phyloP scores from a whole-genome alignment of 2,113 vertebrate genomes.

The Macrotus californicus region DNA sequence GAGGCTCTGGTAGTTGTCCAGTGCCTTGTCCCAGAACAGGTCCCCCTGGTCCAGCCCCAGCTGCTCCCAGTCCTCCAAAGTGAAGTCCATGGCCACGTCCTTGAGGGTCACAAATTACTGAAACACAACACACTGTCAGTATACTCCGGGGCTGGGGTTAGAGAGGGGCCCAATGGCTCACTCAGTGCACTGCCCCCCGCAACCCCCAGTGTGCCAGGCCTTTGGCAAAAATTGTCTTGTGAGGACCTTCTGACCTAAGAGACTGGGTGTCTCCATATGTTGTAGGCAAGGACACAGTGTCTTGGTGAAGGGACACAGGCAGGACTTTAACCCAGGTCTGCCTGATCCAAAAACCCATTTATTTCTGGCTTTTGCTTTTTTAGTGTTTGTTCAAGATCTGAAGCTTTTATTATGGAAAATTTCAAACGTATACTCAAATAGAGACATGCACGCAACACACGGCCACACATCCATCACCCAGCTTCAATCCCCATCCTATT shows the following conservation, averaged over 20 bases:
- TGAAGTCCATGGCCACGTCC: constrained; percentile 51
- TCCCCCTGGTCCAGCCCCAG: constrained; percentile 19
- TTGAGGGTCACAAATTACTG: neutral
- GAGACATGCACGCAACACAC: neutral
- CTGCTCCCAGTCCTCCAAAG: constrained; percentile 55
- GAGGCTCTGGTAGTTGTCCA: constrained; percentile 52
- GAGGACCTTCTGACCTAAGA: neutral
- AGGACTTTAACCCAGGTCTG: neutral
- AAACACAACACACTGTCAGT: neutral
- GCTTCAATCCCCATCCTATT: neutral
- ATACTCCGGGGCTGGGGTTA: neutral
- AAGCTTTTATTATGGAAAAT: neutral
- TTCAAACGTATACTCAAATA: neutral
- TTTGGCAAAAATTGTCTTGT: neutral
- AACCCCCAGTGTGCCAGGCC: neutral
- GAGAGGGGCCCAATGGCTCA: neutral
- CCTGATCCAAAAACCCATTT: neutral
- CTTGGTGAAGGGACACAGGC: neutral
- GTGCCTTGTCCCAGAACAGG: constrained; percentile 44
- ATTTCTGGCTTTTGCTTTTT: neutral
- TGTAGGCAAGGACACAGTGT: neutral
- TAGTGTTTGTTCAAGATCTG: neutral
- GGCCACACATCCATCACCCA: fast-evolving
- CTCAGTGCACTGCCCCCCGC: neutral
- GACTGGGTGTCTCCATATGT: neutral